Evolutionary conservation across 2,113 vertebrate species (phyloP), one percentile per base, ranked within the genome.

Genomic region (Castor canadensis): DNA sequence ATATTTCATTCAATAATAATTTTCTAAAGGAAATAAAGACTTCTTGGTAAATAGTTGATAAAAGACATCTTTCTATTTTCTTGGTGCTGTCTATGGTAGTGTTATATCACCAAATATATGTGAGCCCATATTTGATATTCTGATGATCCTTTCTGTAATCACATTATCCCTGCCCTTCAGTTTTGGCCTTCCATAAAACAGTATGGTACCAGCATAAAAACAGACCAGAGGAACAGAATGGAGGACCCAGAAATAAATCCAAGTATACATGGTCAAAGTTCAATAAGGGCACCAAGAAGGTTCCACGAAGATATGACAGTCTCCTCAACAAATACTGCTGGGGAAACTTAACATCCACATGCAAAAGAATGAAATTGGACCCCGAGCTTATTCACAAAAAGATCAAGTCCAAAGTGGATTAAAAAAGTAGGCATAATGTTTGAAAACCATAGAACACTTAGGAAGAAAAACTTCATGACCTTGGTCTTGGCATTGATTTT

Each of bases 1-100:
- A 9, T 47, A 62, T 47, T 71, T 67, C 43, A 86, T 94, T 94
- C 89, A 69, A 96, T 69, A 82, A 43, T 56, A 89, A 54, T 86
- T 81, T 87, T 9, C 73, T 93, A 28, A 93, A 89, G 32, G 12
- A 87, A 62, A 49, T 89, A 47, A 82, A 35, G 30, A 87, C 26
- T 32, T 40, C 15, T 82, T 72, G 32, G 38, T 77, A 64, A 90
- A 87, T 87, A 82, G 62, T 22, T 69, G 52, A 69, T 47, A 16
- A 86, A 87, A 24, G 10, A 19, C 8, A 17, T 88, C 54, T 66
- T 64, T 77, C 20, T 43, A 20, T 88, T 75, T 62, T 89, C 38
- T 64, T 77, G 8, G 91, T 89, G 5, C 49, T 85, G 8, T 67
- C 76, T 89, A 64, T 3, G 3, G 24, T 72, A 62, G 81, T 54